These are phyloP conservation scores for Thyatira batis DNA, from an alignment of 2,888 invertebrate species.

Conservation along the genomic window DNA sequence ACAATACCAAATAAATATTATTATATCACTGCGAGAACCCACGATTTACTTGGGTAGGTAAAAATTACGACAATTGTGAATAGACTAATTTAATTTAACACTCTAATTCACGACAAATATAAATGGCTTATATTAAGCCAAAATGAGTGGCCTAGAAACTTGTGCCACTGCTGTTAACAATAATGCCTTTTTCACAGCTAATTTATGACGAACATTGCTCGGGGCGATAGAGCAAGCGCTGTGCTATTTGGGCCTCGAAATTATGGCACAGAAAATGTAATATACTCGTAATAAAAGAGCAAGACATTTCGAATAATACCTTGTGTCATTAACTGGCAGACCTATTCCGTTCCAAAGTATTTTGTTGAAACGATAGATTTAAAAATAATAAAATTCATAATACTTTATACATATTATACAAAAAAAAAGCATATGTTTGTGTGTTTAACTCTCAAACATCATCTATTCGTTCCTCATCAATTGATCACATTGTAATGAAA, in stretches of 20 bases:
- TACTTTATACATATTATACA: not conserved
- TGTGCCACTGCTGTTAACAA: not conserved
- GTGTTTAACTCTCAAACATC: too few species aligned
- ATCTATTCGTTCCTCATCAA: too few species aligned
- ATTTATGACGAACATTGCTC: not conserved
- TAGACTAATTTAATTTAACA: not conserved
- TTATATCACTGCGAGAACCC: too few species aligned
- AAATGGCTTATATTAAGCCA: not conserved
- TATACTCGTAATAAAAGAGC: slow-evolving; percentile 50
- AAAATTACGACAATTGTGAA: too few species aligned
- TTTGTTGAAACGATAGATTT: not conserved
- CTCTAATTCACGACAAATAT: not conserved
- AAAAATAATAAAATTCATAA: not conserved
- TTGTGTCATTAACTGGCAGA: not conserved
- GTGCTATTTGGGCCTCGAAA: slow-evolving; percentile 52
- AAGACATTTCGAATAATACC: slow-evolving; percentile 2
- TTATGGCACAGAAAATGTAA: slow-evolving; percentile 50
- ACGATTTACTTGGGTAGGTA: too few species aligned
- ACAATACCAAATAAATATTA: too few species aligned
- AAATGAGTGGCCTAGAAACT: not conserved
- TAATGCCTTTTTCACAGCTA: not conserved
- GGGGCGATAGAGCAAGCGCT: slow-evolving; percentile 3
- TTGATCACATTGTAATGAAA: too few species aligned
- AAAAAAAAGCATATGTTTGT: too few species aligned
- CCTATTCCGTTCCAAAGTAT: not conserved